Evolutionary conservation across 2,113 vertebrate species (phyloP), one percentile per base, ranked within the genome.

Genomic region (Hemibagrus wyckioides): DNA sequence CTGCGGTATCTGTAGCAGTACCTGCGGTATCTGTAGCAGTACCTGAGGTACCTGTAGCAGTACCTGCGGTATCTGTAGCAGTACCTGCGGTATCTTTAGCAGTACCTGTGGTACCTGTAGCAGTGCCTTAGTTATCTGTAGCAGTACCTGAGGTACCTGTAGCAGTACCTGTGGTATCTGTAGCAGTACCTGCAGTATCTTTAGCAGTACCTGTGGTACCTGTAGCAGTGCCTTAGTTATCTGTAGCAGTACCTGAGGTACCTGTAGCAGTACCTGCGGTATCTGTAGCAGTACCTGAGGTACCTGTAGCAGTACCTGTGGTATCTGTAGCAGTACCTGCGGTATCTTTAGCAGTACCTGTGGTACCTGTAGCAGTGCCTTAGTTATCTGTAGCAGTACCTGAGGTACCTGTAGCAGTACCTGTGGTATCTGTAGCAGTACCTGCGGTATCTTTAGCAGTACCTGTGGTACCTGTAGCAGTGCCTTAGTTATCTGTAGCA

Each of bases 101-200:
- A n/a, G n/a, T n/a, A n/a, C n/a, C 15, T 21, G 67, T 39, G 33
- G 33, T 39, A 39, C n/a, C 21, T 95, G 92, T 91, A 96, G 91
- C 93, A 95, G 92, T 92, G 96, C 21, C 19, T 25, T 19, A 25
- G 41, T 8, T 92, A 96, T 9, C 19, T 25, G 39, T 44, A 73
- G 21, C 36, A 41, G 36, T 73, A 73, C 0, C 36, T 73, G 17
- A 15, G 3, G 69, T 73, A 73, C 69, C 69, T 41, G 36, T 73
- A 41, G 69, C 8, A 73, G 33, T 25, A 39, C 73, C 23, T 44
- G 23, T 28, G 2, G 41, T 48, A 76, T 4, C 41, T 48, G 73
- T 73, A 73, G 21, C 41, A 48, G 39, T 75, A 44, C 39, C 21
- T 75, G 39, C 25, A 44, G 41, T 48, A 48, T 41, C 25, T 48